phyloP scores from a whole-genome alignment of 2,888 invertebrate genomes.

The Slavum lentiscoides region DNA sequence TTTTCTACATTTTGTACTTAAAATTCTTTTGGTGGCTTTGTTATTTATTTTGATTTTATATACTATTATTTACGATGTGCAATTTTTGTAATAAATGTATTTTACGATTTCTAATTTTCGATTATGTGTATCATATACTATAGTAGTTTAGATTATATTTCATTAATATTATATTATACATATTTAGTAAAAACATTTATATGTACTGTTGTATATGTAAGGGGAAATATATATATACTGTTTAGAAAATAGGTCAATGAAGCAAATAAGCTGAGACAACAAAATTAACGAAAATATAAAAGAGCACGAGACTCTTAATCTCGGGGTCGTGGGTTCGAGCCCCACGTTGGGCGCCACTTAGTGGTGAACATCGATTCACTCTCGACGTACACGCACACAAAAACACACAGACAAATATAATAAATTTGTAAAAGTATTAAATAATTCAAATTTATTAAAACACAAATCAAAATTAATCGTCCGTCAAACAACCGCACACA shows the following conservation, averaged over 20 bases:
- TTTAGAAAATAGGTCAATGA: too few species aligned
- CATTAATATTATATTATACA: slow-evolving; percentile 1
- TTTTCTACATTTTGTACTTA: slow-evolving; percentile 52
- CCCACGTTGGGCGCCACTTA: slow-evolving; percentile 63
- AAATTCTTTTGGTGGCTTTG: slow-evolving; percentile 44
- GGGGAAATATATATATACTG: too few species aligned
- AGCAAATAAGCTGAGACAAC: too few species aligned
- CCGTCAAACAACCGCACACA: too few species aligned
- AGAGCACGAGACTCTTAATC: slow-evolving; percentile 66
- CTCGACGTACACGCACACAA: too few species aligned
- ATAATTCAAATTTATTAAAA: too few species aligned
- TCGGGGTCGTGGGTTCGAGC: slow-evolving; percentile 68
- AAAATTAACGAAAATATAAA: too few species aligned
- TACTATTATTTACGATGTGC: slow-evolving; percentile 16
- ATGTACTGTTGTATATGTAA: too few species aligned
- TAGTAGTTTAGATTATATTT: slow-evolving; percentile 12
- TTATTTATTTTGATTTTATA: slow-evolving; percentile 41
- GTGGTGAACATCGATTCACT: too few species aligned
- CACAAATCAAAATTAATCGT: too few species aligned
- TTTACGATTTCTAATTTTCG: slow-evolving; percentile 15
- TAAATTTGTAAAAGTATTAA: too few species aligned
- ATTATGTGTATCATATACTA: neutral
- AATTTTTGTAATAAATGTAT: slow-evolving; percentile 36
- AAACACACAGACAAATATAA: too few species aligned
- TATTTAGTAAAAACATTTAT: slow-evolving; percentile 1